Evolutionary conservation across 64 coral and sea anemone species (phyloP), one percentile per base, ranked within the genome.

Genomic region (Stylophora pistillata): DNA sequence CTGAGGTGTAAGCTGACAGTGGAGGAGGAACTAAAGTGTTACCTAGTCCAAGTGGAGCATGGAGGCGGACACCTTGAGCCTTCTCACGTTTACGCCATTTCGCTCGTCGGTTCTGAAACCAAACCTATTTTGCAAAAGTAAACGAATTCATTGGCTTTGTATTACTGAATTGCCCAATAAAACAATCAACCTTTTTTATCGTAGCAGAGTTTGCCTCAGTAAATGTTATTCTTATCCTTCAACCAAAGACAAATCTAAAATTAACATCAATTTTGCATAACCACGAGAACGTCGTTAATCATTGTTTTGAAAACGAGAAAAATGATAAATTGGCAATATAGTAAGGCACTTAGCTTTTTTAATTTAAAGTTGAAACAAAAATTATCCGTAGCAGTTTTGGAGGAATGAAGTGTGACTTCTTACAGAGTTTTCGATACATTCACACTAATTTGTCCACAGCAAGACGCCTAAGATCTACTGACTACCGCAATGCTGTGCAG

Each of bases 61-160:
- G 97, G 0, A 95, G 23, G 0, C 97, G 71, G 6, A 99, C 84
- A 21, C 97, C 97, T 53, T 99, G 97, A 0, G 97, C 87, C 56
- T 99, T 99, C 58, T 99, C 97, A 2, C 97, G 81, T 69, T 99
- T 99, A 37, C 97, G 87, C 97, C 97, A 99, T 60, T 99, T 99
- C 6, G 97, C 97, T 59, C 97, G 52, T 88, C 97, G 81, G 74
- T 99, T 99, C 69, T 99, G 97, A 79, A 99, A 99, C 97, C 97
- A 99, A 30, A 99, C 97, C 97, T 99, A 71, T 53, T 63, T 47
- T 18, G 25, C 56, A 72, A 82, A n/a, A 69, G 16, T 20, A 13
- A 20, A 11, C 53, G 59, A 15, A 12, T 31, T 30, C 21, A 59
- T 58, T 30, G 15, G 5, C 25, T 27, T 14, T 13, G 1, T 53